Evolutionary conservation across 2,797 vertebrate species (phyloP).

Genomic region (Artibeus jamaicensis): DNA sequence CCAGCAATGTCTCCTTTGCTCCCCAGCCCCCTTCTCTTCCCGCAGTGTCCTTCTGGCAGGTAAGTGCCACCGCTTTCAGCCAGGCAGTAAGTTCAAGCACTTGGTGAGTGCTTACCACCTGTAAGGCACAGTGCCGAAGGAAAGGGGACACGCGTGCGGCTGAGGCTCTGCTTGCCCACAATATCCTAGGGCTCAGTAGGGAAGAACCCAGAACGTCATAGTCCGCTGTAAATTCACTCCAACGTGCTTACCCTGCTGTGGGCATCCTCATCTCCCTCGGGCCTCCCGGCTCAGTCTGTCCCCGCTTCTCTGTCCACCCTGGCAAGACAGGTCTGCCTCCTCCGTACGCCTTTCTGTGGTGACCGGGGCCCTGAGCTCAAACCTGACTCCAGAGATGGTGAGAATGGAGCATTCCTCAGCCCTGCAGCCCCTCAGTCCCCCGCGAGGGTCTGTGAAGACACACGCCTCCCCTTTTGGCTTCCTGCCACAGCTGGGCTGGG

Average conservation of each 20-base stretch:
- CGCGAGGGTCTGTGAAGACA: neutral
- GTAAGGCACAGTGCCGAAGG: neutral
- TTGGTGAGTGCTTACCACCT: neutral
- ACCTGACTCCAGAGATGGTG: neutral
- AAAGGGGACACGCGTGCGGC: rapidly evolving
- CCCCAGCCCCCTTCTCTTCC: neutral
- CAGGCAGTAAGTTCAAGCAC: neutral
- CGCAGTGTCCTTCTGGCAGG: neutral
- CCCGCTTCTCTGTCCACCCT: neutral
- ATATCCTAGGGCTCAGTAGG: neutral
- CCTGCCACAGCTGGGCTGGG: neutral
- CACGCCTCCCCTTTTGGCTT: neutral
- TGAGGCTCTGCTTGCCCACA: neutral
- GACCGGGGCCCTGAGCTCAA: neutral
- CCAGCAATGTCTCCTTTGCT: neutral
- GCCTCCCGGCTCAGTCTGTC: neutral
- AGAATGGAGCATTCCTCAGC: neutral
- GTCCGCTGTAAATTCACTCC: neutral
- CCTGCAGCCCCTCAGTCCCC: neutral
- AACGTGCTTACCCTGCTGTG: too few relatives aligned
- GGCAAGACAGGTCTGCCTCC: neutral
- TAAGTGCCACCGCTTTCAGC: neutral
- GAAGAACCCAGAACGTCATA: too few relatives aligned
- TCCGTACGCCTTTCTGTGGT: neutral
- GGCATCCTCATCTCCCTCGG: neutral